phyloP scores from a whole-genome alignment of 2,113 vertebrate genomes.

The Pseudonaja textilis region DNA sequence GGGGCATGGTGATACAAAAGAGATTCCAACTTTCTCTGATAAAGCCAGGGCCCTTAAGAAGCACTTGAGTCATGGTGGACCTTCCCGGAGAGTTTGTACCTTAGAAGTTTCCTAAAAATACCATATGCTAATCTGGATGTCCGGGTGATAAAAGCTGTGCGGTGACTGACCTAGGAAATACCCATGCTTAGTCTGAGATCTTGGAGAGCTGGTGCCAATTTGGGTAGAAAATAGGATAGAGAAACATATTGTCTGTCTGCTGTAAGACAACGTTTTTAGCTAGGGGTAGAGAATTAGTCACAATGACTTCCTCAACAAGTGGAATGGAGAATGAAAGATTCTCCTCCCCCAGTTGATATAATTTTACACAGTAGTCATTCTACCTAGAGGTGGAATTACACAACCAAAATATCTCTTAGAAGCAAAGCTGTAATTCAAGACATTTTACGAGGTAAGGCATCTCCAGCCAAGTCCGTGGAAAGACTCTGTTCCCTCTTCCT shows the following conservation, averaged over 20 bases:
- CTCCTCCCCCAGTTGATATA: not conserved
- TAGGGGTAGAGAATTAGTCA: not conserved
- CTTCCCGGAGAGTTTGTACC: not conserved
- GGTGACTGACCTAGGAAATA: not conserved
- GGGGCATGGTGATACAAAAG: not conserved
- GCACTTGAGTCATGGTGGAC: not conserved
- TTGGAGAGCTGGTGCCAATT: not conserved
- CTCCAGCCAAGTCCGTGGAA: not conserved
- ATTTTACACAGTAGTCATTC: not conserved
- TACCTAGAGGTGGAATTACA: not conserved
- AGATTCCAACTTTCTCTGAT: not conserved
- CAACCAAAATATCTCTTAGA: not conserved
- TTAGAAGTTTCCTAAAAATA: not conserved
- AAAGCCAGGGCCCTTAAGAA: not conserved
- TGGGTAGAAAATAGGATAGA: not conserved
- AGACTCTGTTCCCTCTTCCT: not conserved
- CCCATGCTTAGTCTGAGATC: not conserved
- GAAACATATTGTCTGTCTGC: not conserved
- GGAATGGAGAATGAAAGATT: not conserved
- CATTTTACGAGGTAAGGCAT: not conserved
- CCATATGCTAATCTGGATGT: not conserved
- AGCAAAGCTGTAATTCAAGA: not conserved
- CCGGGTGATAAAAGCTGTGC: not conserved
- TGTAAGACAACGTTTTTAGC: not conserved
- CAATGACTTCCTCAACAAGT: not conserved